Evolutionary conservation across 2,113 vertebrate species (phyloP).

Genomic region (Sceloporus tristichus): DNA sequence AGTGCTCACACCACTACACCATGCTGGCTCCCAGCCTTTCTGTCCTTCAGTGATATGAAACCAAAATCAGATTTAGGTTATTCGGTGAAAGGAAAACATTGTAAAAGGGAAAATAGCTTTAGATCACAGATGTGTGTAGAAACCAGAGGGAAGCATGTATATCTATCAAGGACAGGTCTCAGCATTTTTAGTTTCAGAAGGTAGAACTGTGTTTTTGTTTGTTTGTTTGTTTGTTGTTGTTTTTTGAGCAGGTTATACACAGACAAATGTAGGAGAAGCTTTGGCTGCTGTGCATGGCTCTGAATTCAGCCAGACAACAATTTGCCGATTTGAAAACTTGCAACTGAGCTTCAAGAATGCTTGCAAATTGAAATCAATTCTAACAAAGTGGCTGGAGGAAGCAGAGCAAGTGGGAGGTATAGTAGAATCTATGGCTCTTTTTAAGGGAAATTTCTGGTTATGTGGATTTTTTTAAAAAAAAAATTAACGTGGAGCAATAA

Average conservation of each 20-base stretch:
- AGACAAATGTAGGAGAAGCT: conserved; percentile 98
- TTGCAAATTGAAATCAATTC: conserved; percentile 95
- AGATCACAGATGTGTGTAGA: neutral
- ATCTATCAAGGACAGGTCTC: accelerated
- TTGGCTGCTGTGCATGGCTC: conserved; percentile 96
- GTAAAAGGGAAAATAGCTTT: neutral
- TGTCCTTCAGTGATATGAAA: too few relatives aligned
- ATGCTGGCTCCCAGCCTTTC: too few relatives aligned
- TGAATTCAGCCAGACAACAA: conserved; percentile 98
- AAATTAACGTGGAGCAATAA: neutral
- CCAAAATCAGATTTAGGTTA: neutral
- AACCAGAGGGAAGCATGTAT: accelerated
- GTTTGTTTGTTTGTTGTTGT: neutral
- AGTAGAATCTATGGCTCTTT: neutral
- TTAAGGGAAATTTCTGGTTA: neutral
- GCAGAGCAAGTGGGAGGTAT: conserved; percentile 97
- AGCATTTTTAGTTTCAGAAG: neutral
- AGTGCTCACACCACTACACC: too few relatives aligned
- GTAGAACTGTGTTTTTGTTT: neutral
- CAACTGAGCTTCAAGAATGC: conserved; percentile 98
- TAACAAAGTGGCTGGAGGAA: conserved; percentile 97
- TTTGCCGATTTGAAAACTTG: conserved; percentile 97
- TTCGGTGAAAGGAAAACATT: neutral
- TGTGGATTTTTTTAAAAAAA: neutral
- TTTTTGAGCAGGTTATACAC: conserved; percentile 89